Evolutionary conservation across 2,888 invertebrate genomes (phyloP), one percentile per base, ranked within the genome.

Genomic region (Xestia rhomboidea): DNA sequence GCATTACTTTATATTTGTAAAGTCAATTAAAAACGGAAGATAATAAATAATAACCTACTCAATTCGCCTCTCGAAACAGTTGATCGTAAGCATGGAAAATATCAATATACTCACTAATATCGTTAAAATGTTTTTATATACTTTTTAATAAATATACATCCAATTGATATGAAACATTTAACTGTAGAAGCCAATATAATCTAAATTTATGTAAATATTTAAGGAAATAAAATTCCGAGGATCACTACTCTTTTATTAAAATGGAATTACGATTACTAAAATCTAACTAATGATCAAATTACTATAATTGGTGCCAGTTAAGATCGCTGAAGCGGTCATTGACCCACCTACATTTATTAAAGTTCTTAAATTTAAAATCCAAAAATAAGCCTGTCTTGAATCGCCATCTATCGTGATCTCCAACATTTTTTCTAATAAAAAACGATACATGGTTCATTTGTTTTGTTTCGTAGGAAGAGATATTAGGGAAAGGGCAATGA

Each of bases 111-210:
- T 68, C 51, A 77, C 54, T 70, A 86, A 41, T 44, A 49, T 71
- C 5, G 38, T 69, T 46, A 66, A 64, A 69, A 57, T 49, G 54
- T 67, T 41, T 34, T 49, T 34, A 60, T 41, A 15, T 41, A 7
- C 54, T 69, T 54, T 75, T 72, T 72, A 38, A 46, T 38, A 68
- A 57, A 83, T 68, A 68, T 86, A 70, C 67, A 77, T 86, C 51
- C 51, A 77, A 86, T 66, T 87, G 84, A 83, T 83, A 83, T 83
- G 87, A 87, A 74, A 70, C 63, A 73, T 76, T 68, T 54, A 54
- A 84, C 60, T 77, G 30, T 72, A 27, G 13, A 72, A 84, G 66
- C 51, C 41, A 79, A 66, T 87, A 51, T 46, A 70, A 44, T 41
- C 46, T 73, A 44, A 67, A 49, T 67, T 54, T 57, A 34, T 44